Conservation (phyloP, 2,113 vertebrate genomes). For the Hydrochoerus hydrochaeris region DNA sequence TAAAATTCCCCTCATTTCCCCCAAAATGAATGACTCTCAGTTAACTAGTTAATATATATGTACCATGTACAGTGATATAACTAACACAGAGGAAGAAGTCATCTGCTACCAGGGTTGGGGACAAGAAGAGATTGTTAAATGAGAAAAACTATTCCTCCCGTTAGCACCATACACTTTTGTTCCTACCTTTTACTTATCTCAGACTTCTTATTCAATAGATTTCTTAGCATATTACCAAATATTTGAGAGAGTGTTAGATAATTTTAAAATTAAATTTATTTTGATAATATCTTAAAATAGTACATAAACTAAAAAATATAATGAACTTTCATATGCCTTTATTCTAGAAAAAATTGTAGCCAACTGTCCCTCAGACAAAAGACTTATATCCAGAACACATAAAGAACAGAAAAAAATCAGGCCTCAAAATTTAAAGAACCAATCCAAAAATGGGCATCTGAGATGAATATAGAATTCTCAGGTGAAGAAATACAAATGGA, state of each 20-base stretch:
- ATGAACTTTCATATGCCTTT: background rate
- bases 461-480: no score
- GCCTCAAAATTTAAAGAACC: no score
- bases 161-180: background rate
- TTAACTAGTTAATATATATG: background rate
- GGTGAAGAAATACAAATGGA: no score
- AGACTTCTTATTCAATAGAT: background rate
- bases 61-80: background rate
- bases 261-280: background rate
- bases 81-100: background rate
- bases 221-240: background rate
- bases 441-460: no score
- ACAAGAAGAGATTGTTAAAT: background rate
- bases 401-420: no score
- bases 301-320: background rate
- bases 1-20: conserved; percentile 37
- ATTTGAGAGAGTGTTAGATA: background rate
- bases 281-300: background rate
- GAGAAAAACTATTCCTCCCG: background rate
- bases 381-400: no score
- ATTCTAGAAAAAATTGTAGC: background rate
- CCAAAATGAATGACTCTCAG: background rate
- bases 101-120: background rate
- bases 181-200: background rate
- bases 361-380: no score